Evolutionary conservation across 2,888 invertebrate species (phyloP).

Genomic region (Luperina nickerlii): DNA sequence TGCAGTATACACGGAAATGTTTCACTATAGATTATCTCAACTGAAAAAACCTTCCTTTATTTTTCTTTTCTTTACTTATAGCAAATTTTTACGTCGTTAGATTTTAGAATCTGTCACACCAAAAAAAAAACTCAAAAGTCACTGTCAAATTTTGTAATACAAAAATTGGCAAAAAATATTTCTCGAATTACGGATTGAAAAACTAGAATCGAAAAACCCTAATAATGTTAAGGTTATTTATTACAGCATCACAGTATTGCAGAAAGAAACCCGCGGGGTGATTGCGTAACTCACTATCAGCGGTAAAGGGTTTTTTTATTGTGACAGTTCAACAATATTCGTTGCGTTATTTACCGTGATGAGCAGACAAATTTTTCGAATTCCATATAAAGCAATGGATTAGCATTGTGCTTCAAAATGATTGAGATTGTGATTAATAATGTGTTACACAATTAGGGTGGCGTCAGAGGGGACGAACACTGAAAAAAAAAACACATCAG

Average conservation of each 20-base stretch:
- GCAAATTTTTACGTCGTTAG: not conserved
- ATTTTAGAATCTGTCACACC: too few species aligned
- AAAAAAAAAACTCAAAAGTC: too few species aligned
- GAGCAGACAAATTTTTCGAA: not conserved
- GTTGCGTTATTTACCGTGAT: not conserved
- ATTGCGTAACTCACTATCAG: too few species aligned
- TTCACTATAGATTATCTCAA: fast-evolving
- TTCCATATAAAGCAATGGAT: not conserved
- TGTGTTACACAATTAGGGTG: not conserved
- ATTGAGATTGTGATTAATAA: not conserved
- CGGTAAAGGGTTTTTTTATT: not conserved
- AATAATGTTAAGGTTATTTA: not conserved
- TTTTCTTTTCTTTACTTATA: not conserved
- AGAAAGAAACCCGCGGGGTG: too few species aligned
- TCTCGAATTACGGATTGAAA: not conserved
- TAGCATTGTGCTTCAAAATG: not conserved
- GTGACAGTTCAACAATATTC: not conserved
- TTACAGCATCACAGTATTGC: not conserved
- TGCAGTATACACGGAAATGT: not conserved
- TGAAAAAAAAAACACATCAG: too few species aligned
- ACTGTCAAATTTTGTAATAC: too few species aligned
- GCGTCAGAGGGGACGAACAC: not conserved
- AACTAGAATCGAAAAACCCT: not conserved
- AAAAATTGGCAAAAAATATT: not conserved
- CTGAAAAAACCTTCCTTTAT: not conserved